Base-by-base conservation (phyloP, 2,797 vertebrate genomes). In the Eleutherodactylus coqui region DNA sequence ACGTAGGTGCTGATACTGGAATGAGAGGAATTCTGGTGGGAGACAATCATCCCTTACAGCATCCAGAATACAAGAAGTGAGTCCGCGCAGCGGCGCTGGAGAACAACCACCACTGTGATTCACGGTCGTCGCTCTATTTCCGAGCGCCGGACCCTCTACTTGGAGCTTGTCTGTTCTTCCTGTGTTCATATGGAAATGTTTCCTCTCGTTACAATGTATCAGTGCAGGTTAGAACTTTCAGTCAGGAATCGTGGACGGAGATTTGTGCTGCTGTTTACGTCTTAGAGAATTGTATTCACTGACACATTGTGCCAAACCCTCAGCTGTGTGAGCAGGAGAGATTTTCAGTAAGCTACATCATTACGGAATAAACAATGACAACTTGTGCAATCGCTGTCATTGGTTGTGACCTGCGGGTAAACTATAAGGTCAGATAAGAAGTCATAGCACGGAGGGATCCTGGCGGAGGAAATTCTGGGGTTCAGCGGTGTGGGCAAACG, bases 11-110 rank as follows among this genome's bases (percentile, higher is more conserved):
- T 10, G 36, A 8, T 14, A 72, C 69, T 43, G 69, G 69, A 72
- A 72, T 72, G 69, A 45, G 69, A 72, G 38, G 69, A 72, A 72
- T 72, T 72, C 69, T 11, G 38, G 69, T 43, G 69, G 69, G 69
- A 72, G 38, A 72, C 69, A 43, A 43, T 70, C 36, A 38, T 38
- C 67, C 41, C 67, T 5, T 70, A 69, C 67, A 70, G 9, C 32
- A 41, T 11, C 34, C 36, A 38, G 17, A 69, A 69, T 8, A 34
- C 62, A 19, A 34, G 62, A 67, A 58, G 2, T 24, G 8, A 53
- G 7, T 1, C 49, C 27, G 1, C 11, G 13, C 53, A 27, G 53
- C 53, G 24, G 24, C 11, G 10, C 13, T 17, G 49, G 53, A 58
- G 58, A 4, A 60, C 58, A 21, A 2, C 0, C 29, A 64, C 13